Evolutionary conservation across 2,888 invertebrate genomes (phyloP), one percentile per base, ranked within the genome.

Genomic region (Mongoloraphidia duomilia): DNA sequence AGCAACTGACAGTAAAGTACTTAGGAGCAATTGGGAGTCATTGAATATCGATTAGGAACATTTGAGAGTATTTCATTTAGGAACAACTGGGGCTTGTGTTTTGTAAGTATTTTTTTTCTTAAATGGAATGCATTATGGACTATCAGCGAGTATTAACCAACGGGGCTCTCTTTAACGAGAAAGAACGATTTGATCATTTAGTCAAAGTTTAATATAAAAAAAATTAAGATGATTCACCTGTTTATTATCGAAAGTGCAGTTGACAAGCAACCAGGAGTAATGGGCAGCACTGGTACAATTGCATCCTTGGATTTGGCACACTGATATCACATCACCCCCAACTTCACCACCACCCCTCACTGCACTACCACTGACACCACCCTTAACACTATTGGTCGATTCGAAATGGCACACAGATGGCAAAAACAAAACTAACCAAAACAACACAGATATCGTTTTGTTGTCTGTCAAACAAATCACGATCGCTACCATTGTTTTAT

Each of bases 281-380:
- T 74, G 75, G 34, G 71, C 70, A 46, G 70, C 73, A 45, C 72
- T 67, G 39, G 69, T 67, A 63, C 82, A 82, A 56, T 69, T 70
- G 67, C 82, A 82, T 57, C 71, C 77, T 50, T 66, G 63, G 65
- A 71, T 65, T 49, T 70, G 67, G 63, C 82, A 82, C 55, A 80
- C 67, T 49, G 71, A 71, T 49, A 60, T 58, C 42, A 59, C 55
- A 45, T 58, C 56, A 37, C 40, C 46, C 45, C 49, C 35, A 50
- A 50, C 26, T 52, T 49, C 46, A 52, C 33, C 42, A 11, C 41
- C 34, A 38, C 33, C 41, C 55, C 52, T 46, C 57, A 51, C 43
- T 59, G 57, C 54, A 61, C 56, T 50, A 50, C 55, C 47, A 58
- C 58, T 52, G 47, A 44, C 53, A 53, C 51, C 46, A 48, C 49